phyloP scores from a whole-genome alignment of 2,113 vertebrate genomes.

The Brachirus orientalis region DNA sequence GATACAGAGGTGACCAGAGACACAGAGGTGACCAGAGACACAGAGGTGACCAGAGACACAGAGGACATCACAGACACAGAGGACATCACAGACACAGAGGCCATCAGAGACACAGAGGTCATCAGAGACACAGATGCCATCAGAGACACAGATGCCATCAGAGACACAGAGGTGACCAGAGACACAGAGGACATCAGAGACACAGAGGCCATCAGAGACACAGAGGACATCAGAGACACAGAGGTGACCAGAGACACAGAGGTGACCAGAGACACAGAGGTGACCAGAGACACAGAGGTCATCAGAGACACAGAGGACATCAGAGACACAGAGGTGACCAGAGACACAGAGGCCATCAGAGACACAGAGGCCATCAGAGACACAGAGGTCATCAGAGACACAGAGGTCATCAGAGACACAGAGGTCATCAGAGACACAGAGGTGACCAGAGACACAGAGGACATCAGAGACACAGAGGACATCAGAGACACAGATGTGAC shows the following conservation, averaged over 20 bases:
- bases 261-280: not conserved
- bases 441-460: constrained; percentile 1
- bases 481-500: constrained; percentile 7
- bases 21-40: not conserved
- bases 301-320: not conserved
- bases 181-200: constrained; percentile 1
- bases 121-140: not conserved
- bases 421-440: not conserved
- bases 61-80: not conserved
- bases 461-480: constrained; percentile 7
- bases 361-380: not conserved
- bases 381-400: not conserved
- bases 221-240: too few species aligned
- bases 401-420: not conserved
- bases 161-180: not conserved
- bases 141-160: too few species aligned
- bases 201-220: not conserved
- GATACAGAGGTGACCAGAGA: not conserved
- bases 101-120: not conserved
- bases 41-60: not conserved
- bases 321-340: not conserved
- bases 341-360: too few species aligned
- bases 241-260: not conserved
- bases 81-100: too few species aligned
- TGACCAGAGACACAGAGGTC: not conserved